Base-by-base conservation (phyloP, 2,113 vertebrate genomes). In the Patagioenas fasciata region DNA sequence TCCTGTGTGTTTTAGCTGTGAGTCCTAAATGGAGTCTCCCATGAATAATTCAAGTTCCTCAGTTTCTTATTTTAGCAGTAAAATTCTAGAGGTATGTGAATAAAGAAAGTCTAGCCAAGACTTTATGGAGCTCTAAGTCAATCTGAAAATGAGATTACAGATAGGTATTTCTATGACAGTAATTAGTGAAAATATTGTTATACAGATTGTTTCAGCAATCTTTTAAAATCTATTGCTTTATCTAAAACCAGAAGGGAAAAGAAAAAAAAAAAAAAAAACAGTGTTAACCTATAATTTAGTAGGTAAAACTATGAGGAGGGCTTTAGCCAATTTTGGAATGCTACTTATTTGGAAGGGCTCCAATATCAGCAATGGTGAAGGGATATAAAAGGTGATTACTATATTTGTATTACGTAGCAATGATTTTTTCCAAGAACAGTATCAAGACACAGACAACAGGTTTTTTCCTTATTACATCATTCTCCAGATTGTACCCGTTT, bases 21-120 rank as follows among this genome's bases (percentile, higher is more conserved):
- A 95, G 93, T 95, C 93, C 93, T 95, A 95, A 97, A 97, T 96
- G 93, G 96, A 97, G 89, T 96, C 47, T 92, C 21, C 93, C 83
- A 95, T 97, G 95, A 97, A 97, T 97, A 94, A 97, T 97, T 97
- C 95, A 97, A 62, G 85, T 88, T 95, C 94, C 80, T 97, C 90
- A 85, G 79, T 95, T 95, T 95, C 94, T 97, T 97, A 97, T 96
- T 97, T 96, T 97, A 97, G 94, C 85, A 79, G 88, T 80, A 89
- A 88, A 95, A 95, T 65, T 80, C 85, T 91, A 95, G 84, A 17
- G 20, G 96, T 97, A 96, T n/a, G 29, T 96, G 96, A 93, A 93
- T 96, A 91, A 75, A 94, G 80, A 42, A 94, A 94, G 66, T 70
- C 65, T 96, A 88, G 86, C 79, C 88, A 97, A 97, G 66, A 91